Evolutionary conservation across 2,797 vertebrate species (phyloP).

Genomic region (Sphaeramia orbicularis): DNA sequence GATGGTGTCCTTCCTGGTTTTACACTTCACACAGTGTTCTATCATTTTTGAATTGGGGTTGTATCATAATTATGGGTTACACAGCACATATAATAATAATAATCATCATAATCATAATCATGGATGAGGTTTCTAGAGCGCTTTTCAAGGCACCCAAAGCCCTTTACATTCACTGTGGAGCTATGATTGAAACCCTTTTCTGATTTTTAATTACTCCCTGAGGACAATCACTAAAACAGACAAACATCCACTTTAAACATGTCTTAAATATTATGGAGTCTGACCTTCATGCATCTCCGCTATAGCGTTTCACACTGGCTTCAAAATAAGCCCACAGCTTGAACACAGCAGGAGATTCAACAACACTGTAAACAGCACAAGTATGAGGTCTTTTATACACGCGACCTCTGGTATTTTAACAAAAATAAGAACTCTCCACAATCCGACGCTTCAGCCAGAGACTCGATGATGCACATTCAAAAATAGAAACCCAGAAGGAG

Average conservation of each 20-base stretch:
- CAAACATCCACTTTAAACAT: constrained; percentile 1
- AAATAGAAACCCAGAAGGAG: constrained; percentile 23
- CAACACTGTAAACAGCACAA: constrained; percentile 40
- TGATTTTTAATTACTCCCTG: no score
- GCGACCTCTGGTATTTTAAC: constrained; percentile 44
- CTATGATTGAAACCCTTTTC: no score
- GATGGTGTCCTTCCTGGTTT: no score
- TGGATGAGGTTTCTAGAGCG: no score
- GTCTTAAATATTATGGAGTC: constrained; percentile 23
- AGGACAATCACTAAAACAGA: neutral
- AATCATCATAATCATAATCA: no score
- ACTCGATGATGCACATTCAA: constrained; percentile 2
- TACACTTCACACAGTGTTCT: no score
- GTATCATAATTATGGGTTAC: no score
- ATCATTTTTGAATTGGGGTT: no score
- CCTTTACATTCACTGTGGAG: no score
- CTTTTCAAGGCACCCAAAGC: no score
- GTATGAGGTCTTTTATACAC: constrained; percentile 30
- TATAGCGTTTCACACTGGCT: constrained; percentile 28
- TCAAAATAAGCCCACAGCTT: constrained; percentile 56
- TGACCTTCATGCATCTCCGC: constrained; percentile 56
- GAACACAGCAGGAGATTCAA: constrained; percentile 41
- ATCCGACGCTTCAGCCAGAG: neutral
- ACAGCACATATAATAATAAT: no score
- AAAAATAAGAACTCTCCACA: constrained; percentile 6